Base-by-base conservation (phyloP, 2,888 invertebrate genomes). In the Coleophora flavipennella region DNA sequence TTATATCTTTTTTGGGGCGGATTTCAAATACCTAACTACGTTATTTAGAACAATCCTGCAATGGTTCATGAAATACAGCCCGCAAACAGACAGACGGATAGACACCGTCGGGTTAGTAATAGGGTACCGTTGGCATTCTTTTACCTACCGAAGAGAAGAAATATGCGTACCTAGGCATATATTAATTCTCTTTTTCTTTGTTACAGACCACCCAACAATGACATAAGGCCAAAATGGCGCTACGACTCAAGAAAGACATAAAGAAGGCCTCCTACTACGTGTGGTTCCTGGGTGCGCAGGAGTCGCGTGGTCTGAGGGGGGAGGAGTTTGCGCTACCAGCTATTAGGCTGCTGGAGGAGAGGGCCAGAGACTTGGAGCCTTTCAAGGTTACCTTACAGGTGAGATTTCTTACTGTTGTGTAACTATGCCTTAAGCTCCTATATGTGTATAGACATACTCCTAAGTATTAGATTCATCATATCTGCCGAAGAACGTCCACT, bases 241-340 rank as follows among this genome's bases (percentile, higher is more conserved):
- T 93, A 65, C 89, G 92, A 81, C 74, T 92, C 57, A 90, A 92
- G 72, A 93, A 93, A 76, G 94, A 95, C 71, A 92, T 94, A 59
- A 95, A 94, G 81, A 95, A 95, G 69, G 93, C 94, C 43, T 94
- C 94, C 29, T 95, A 94, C 83, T 95, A 95, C 81, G 94, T 95
- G 48, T 94, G 94, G 93, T 95, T 97, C 85, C 88, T 98, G 61
- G 98, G 98, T 13, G 97, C 97, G 57, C 94, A 96, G 83, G 97
- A 98, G 84, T 94, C 95, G 42, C 91, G 94, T 55, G 97, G 95
- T 0, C 80, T 96, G 20, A 84, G 94, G 0, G 96, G 97, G 26
- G 89, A 93, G 55, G 92, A 94, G 64, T 95, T 91, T 59, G 93
- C 96, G 40, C 85, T 94, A 42, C 93, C 95, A 9, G 95, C 95